Base-by-base conservation (phyloP, 2,888 invertebrate species). In the Troglohyphantes excavatus region DNA sequence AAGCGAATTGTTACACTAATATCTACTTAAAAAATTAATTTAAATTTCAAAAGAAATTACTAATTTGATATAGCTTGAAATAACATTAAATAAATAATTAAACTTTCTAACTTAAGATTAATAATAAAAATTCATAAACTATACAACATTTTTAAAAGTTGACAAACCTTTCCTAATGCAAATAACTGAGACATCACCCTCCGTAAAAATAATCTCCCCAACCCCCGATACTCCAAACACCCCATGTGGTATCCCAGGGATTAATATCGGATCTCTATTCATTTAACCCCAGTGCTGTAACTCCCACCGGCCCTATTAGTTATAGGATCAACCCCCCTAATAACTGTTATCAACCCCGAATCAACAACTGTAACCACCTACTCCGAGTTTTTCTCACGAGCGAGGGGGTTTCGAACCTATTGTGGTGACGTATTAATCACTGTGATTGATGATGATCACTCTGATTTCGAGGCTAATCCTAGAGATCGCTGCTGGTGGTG, bases 301-400 rank as follows among this genome's bases (percentile, higher is more conserved):
- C 26, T 53, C 85, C 61, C 85, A 21, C 5, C 76, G 46, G 76
- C 17, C 76, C 67, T 76, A 85, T 85, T 85, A 85, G 85, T 68
- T 76, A 68, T 43, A 59, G 76, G 76, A 65, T 61, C 53, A 53
- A 27, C 53, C 73, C n/a, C 53, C 29, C 9, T 29, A 73, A 73
- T 27, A 53, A 23, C 43, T 29, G 39, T n/a, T 23, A 33, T 6
- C 72, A 23, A 39, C 43, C 9, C 17, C 21, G 23, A 13, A 39
- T 39, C 39, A 39, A 23, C 19, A 61, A 1, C 61, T n/a, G n/a
- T n/a, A 13, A 33, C 43, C 70, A 70, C 11, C 43, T 23, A 13
- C 23, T 68, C 6, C 13, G 19, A 19, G 19, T 21, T 11, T 70
- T 43, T 70, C 43, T 23, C 70, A 43, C 70, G 43, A 39, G 39